Percentiles rank a stretch among this genome's conserved stretches.
These are phyloP conservation scores for Caenorhabditis sp. DNA, from an alignment of 2,888 invertebrate species.

Conservation along the genomic window DNA sequence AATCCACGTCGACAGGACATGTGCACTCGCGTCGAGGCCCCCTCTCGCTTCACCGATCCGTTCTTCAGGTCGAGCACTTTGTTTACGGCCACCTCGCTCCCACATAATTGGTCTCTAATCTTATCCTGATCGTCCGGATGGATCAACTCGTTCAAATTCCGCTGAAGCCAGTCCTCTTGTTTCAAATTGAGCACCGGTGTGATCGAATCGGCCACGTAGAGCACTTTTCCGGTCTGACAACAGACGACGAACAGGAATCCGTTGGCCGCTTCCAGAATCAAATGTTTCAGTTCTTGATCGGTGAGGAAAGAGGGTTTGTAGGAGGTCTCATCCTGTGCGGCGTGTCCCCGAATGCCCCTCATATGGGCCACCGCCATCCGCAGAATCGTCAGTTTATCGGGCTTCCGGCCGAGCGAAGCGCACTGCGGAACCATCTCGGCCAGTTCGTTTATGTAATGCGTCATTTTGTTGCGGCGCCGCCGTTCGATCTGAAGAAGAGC, in stretches of 20 bases:
- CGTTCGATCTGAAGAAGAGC: conserved; percentile 94
- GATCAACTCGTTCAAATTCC: conserved; percentile 94
- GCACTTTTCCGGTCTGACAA: conserved; percentile 95
- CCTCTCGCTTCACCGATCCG: conserved; percentile 80
- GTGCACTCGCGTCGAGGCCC: conserved; percentile 93
- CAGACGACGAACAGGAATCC: conserved; percentile 96
- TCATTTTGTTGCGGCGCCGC: conserved; percentile 98
- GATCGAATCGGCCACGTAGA: conserved; percentile 98
- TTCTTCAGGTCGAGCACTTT: conserved; percentile 97
- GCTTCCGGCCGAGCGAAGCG: conserved; percentile 95
- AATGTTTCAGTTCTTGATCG: conserved; percentile 97
- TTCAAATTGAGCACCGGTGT: conserved; percentile 96
- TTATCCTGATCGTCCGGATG: conserved; percentile 97
- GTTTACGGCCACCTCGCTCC: conserved; percentile 87
- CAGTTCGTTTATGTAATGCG: conserved; percentile 98
- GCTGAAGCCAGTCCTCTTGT: conserved; percentile 97
- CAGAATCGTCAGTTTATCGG: conserved; percentile 97
- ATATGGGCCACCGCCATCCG: conserved; percentile 99
- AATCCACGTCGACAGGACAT: conserved; percentile 99
- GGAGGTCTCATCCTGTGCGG: conserved; percentile 83
- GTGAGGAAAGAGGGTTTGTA: conserved; percentile 99
- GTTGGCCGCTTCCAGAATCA: conserved; percentile 98
- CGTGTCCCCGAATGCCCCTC: conserved; percentile 86
- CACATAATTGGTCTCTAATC: conserved; percentile 95
- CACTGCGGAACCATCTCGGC: conserved; percentile 98